These are phyloP conservation scores for Battus philenor DNA, from an alignment of 1,140 invertebrate species.

Conservation along the genomic window DNA sequence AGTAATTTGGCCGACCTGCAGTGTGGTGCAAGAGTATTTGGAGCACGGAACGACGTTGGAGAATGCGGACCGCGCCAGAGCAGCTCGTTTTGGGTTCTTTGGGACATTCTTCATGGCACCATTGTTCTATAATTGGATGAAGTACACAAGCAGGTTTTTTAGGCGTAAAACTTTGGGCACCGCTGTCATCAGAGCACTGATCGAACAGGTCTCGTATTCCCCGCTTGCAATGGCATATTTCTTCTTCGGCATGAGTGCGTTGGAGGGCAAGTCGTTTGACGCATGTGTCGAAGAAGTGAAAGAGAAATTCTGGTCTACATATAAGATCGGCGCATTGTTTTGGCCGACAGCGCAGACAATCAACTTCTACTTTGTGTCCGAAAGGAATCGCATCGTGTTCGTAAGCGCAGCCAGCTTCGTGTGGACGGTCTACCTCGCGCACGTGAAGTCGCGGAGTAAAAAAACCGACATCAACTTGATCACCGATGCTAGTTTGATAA, in stretches of 20 bases:
- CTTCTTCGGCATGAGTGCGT: constrained; percentile 87
- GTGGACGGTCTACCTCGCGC: constrained; percentile 90
- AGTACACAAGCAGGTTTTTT: constrained; percentile 45
- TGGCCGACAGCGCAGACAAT: constrained; percentile 91
- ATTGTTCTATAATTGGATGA: constrained; percentile 59
- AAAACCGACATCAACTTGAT: neutral
- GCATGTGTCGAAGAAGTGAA: constrained; percentile 83
- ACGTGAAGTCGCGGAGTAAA: constrained; percentile 83
- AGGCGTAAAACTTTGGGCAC: constrained; percentile 33
- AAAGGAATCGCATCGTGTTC: constrained; percentile 87
- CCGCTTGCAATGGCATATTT: constrained; percentile 87
- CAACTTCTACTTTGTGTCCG: constrained; percentile 86
- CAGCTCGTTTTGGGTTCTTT: constrained; percentile 44
- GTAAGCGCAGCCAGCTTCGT: constrained; percentile 87
- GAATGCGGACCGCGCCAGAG: constrained; percentile 38
- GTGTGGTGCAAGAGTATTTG: constrained; percentile 79
- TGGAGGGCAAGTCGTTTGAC: constrained; percentile 82
- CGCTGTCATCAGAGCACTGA: constrained; percentile 70
- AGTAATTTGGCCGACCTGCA: constrained; percentile 82
- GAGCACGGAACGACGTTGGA: constrained; percentile 43
- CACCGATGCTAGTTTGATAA: no score
- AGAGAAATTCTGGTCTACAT: constrained; percentile 86
- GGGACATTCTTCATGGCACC: constrained; percentile 63
- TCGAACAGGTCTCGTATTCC: constrained; percentile 88
- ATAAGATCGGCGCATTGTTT: constrained; percentile 78